Percentiles rank a stretch among this genome's conserved stretches.
Evolutionary conservation across 1,140 invertebrate genomes (phyloP).

Genomic region (Agrypnia vestita): DNA sequence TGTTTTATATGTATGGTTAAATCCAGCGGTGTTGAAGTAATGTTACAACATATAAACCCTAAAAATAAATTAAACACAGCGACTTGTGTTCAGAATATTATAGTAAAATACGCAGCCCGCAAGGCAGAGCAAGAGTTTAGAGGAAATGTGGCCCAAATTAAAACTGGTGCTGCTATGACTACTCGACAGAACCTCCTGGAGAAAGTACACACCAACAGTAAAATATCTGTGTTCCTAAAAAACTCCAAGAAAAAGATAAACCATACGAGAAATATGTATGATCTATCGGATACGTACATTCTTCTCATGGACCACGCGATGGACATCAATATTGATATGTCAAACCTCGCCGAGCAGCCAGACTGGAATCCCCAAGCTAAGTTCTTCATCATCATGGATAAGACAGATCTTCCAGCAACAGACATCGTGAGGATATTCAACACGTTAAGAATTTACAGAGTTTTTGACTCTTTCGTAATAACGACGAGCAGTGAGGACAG

Average conservation of each 20-base stretch:
- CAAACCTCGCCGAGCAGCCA: neutral
- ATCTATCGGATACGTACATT: neutral
- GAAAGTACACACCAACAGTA: neutral
- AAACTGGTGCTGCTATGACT: neutral
- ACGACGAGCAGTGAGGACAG: neutral
- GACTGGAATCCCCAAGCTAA: neutral
- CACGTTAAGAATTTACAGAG: neutral
- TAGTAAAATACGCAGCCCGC: neutral
- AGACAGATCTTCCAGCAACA: neutral
- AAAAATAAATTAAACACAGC: neutral
- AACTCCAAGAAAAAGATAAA: neutral
- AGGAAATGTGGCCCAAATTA: slow-evolving; percentile 2
- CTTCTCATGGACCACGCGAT: neutral
- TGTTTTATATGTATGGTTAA: neutral
- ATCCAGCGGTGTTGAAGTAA: neutral
- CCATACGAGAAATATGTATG: neutral
- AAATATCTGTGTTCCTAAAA: neutral
- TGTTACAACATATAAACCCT: neutral
- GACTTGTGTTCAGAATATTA: neutral
- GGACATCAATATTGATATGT: neutral
- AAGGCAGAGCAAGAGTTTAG: neutral
- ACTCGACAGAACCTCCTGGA: neutral
- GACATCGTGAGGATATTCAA: slow-evolving; percentile 6
- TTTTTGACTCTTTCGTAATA: neutral
- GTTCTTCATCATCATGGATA: neutral